Conservation (phyloP, 2,888 invertebrate genomes). For the Dorcus hopei region DNA sequence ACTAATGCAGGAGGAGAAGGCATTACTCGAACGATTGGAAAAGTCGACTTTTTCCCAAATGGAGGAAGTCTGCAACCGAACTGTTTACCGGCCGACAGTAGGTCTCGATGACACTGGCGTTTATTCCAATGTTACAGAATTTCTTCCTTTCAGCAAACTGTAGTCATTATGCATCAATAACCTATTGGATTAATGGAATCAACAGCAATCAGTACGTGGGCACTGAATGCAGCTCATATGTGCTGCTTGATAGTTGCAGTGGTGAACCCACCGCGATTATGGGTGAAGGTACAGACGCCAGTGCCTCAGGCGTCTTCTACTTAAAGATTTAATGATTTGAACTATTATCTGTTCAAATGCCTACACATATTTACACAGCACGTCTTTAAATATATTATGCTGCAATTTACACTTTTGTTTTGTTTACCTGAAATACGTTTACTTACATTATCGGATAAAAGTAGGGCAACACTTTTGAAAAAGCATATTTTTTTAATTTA, state of each 20-base stretch:
- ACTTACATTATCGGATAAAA: too few relatives aligned
- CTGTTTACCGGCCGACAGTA: slow-evolving; percentile 7
- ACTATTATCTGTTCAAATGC: too few relatives aligned
- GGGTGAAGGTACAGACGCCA: slow-evolving; percentile 3
- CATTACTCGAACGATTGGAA: slow-evolving; percentile 59
- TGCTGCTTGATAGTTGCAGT: too few relatives aligned
- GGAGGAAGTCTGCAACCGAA: slow-evolving; percentile 47
- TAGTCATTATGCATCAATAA: slow-evolving; percentile 43
- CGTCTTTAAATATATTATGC: too few relatives aligned
- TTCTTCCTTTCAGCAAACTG: slow-evolving; percentile 55
- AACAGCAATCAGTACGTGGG: slow-evolving; percentile 11
- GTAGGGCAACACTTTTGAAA: too few relatives aligned
- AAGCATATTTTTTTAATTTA: too few relatives aligned
- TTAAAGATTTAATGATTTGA: background rate
- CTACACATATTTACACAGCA: too few relatives aligned
- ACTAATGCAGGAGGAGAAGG: slow-evolving; percentile 69
- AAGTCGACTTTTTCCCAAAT: slow-evolving; percentile 73
- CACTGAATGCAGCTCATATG: slow-evolving; percentile 10
- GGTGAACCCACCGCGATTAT: slow-evolving; percentile 1
- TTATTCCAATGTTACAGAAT: too few relatives aligned
- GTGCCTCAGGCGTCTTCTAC: slow-evolving; percentile 4
- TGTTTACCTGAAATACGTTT: too few relatives aligned
- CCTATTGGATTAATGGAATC: slow-evolving; percentile 17
- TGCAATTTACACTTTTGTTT: too few relatives aligned
- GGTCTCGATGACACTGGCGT: background rate